A percentile compares a stretch with the other conserved stretches of the same genome.
Conservation (phyloP, 2,113 vertebrate species). For the Phylloscopus trochiloides region DNA sequence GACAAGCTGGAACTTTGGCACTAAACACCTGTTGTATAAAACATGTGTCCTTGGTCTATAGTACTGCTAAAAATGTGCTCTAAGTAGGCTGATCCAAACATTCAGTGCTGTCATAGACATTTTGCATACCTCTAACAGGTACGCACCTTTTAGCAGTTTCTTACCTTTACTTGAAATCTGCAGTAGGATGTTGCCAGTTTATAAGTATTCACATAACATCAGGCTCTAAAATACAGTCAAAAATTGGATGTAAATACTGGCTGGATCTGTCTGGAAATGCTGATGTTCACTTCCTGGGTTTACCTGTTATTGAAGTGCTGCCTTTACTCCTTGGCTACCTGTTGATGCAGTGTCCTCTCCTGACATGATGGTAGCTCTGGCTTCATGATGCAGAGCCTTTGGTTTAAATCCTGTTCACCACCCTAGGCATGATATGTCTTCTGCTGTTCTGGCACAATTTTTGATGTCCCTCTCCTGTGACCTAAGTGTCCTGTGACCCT, state of each 20-base stretch:
- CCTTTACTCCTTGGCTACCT: neutral
- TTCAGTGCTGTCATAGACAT: neutral
- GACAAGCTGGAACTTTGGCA: neutral
- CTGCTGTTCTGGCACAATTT: neutral
- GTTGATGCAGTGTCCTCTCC: neutral
- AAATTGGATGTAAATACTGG: neutral
- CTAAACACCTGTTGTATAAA: neutral
- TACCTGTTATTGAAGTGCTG: neutral
- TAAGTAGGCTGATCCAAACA: neutral
- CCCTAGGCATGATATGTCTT: neutral
- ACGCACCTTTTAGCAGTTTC: neutral
- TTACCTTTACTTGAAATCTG: neutral
- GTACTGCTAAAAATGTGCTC: neutral
- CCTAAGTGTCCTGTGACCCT: neutral
- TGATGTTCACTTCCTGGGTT: neutral
- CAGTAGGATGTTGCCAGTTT: neutral
- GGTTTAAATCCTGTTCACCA: neutral
- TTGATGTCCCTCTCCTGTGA: neutral
- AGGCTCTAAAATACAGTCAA: neutral
- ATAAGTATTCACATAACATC: neutral
- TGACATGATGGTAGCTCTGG: neutral
- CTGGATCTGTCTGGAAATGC: neutral
- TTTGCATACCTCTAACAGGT: neutral
- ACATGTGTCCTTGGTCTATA: neutral
- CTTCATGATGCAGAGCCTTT: neutral